These are phyloP conservation scores for Antrozous pallidus DNA, from an alignment of 2,797 vertebrate genomes.

Conservation along the genomic window DNA sequence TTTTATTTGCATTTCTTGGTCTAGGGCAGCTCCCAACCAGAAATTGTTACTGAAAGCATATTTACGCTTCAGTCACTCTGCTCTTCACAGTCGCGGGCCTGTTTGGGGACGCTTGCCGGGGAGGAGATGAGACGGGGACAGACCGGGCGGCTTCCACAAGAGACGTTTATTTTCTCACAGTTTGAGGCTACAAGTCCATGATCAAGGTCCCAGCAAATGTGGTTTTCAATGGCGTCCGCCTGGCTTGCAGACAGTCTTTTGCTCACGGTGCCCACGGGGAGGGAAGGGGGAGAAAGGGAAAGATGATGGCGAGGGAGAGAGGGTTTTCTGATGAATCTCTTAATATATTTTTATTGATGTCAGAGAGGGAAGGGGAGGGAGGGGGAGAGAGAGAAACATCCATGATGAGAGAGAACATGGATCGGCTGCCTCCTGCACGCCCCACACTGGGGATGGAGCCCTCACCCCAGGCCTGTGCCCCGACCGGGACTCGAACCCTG, in stretches of 20 bases:
- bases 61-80: no score
- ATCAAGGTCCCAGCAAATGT: neutral
- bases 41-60: neutral
- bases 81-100: fast-evolving
- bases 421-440: no score
- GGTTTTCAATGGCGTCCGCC: neutral
- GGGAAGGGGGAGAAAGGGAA: neutral
- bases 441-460: no score
- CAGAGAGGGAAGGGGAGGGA: no score
- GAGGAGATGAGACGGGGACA: neutral
- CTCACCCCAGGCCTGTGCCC: no score
- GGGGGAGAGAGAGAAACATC: no score
- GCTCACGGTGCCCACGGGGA: neutral
- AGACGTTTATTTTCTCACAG: neutral
- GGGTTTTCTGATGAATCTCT: neutral
- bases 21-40: neutral
- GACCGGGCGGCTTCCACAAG: neutral
- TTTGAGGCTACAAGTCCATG: neutral
- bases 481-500: fast-evolving
- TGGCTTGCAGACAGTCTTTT: neutral
- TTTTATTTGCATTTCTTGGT: neutral
- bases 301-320: neutral
- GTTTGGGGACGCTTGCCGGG: neutral
- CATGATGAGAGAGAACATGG: no score
- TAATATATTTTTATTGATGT: no score